A percentile compares a stretch with the other conserved stretches of the same genome.
These are phyloP conservation scores for Littorina saxatilis DNA, from an alignment of 1,140 invertebrate genomes.

Conservation along the genomic window DNA sequence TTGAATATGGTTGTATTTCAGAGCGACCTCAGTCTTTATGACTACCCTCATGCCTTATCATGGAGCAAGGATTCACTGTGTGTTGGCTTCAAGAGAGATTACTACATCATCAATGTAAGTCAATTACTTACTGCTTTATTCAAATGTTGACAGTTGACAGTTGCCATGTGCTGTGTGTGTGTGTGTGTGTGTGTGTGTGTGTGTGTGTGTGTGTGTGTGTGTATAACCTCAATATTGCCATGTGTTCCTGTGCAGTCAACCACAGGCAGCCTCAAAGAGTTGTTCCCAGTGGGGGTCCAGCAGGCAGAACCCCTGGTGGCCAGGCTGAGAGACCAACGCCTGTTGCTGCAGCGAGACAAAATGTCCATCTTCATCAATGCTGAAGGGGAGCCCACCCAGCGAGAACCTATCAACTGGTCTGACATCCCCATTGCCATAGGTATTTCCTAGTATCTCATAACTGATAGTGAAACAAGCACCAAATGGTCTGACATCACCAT, in stretches of 20 bases:
- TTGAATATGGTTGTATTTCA: conserved; percentile 57
- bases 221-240: background rate
- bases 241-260: conserved; percentile 17
- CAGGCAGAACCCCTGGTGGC: conserved; percentile 89
- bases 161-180: too few species aligned
- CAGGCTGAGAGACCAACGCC: conserved; percentile 83
- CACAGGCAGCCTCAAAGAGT: conserved; percentile 82
- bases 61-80: conserved; percentile 91
- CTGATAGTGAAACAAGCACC: too few species aligned
- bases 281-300: conserved; percentile 88
- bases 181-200: too few species aligned
- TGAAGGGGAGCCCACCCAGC: conserved; percentile 83
- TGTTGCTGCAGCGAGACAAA: conserved; percentile 89
- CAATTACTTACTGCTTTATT: too few species aligned
- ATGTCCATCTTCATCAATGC: conserved; percentile 88
- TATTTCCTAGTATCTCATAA: too few species aligned
- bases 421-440: conserved; percentile 86
- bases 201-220: too few species aligned
- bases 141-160: too few species aligned
- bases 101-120: conserved; percentile 85
- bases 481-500: too few species aligned
- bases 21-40: conserved; percentile 86
- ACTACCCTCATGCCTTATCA: conserved; percentile 89
- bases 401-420: conserved; percentile 88
- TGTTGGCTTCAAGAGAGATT: conserved; percentile 90